Evolutionary conservation across 2,888 invertebrate species (phyloP).

Genomic region (Enoplolaimus lenunculus): DNA sequence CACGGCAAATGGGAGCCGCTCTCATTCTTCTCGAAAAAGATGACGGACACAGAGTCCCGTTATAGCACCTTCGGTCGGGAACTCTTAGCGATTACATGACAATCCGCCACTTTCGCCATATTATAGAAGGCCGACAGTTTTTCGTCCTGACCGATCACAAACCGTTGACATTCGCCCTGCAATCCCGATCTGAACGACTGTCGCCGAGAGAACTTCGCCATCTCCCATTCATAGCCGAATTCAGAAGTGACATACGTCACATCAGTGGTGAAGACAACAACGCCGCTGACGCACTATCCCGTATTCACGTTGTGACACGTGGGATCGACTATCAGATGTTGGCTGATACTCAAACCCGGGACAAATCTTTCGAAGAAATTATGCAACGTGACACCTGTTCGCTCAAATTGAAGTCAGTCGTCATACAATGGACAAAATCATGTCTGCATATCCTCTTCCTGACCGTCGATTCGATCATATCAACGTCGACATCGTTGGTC

Average conservation of each 20-base stretch:
- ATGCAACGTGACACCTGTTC: background rate
- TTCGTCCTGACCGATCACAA: background rate
- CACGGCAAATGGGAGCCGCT: background rate
- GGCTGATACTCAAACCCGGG: background rate
- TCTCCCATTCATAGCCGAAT: background rate
- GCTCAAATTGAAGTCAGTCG: background rate
- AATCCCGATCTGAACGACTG: background rate
- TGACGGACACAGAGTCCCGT: background rate
- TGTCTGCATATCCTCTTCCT: no score
- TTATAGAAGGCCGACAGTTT: background rate
- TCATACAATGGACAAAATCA: no score
- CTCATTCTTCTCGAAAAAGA: background rate
- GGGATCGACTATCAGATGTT: background rate
- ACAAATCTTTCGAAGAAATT: background rate
- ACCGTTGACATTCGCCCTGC: background rate
- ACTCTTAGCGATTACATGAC: background rate
- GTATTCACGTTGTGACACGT: background rate
- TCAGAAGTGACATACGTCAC: background rate
- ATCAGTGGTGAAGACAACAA: background rate
- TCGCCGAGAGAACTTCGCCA: background rate
- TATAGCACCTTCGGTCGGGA: background rate
- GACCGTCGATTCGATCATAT: background rate
- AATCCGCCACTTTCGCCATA: background rate
- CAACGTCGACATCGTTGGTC: background rate
- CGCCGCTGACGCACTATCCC: background rate